Evolutionary conservation across 2,888 invertebrate species (phyloP), one percentile per base, ranked within the genome.

Genomic region (Craniophora ligustri): DNA sequence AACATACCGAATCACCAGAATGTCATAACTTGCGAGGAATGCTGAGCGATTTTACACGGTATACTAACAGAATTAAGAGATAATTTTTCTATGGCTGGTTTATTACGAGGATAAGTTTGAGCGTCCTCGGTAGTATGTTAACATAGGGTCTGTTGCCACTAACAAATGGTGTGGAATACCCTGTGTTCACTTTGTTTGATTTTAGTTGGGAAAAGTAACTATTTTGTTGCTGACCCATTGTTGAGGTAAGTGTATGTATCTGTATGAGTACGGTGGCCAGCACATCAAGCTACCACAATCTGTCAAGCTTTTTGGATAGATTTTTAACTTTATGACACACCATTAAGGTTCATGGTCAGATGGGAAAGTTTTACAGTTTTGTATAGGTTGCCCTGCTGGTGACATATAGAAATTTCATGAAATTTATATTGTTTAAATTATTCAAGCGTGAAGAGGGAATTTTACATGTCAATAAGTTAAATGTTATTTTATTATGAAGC

Each of bases 21-120:
- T 13, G 64, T 50, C 59, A 56, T 62, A 72, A 67, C 46, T 58
- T 47, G 1, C 2, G 0, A n/a, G 3, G 0, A 3, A 1, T 16
- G 23, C 5, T 44, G 47, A 19, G 19, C 40, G 16, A 72, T 44
- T 53, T 62, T 50, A 15, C 36, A 41, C 65, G 36, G 35, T 61
- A 46, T 8, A 0, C 0, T 14, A 5, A 3, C 15, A 15, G n/a
- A 2, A 5, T 11, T 56, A 59, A 26, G 31, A 48, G 8, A 14
- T 14, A n/a, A 26, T 51, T 51, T n/a, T 64, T 35, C 18, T 15
- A 19, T 47, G 47, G n/a, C 11, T 35, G 16, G 10, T 30, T 16
- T 30, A 39, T 35, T 28, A 30, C 1, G 5, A 14, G 32, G n/a
- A n/a, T 34, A 14, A 26, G 35, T 40, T 48, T 32, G 42, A n/a